These are phyloP conservation scores for Tokudaia tokunoshimensis DNA, from an alignment of 2,797 vertebrate genomes.

Conservation along the genomic window DNA sequence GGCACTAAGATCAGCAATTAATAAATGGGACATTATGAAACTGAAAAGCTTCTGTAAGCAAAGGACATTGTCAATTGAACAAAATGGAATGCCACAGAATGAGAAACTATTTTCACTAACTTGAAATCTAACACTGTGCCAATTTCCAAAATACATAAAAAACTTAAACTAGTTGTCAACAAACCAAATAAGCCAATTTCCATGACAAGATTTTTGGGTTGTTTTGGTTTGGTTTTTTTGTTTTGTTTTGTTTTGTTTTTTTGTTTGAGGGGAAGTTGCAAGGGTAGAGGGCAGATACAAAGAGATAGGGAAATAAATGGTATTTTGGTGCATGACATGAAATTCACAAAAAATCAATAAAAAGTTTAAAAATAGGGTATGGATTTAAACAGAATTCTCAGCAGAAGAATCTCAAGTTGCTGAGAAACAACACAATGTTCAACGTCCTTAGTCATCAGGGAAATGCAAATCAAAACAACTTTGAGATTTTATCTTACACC, in stretches of 20 bases:
- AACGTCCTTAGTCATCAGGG: not conserved
- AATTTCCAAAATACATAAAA: not conserved
- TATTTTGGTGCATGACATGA: not conserved
- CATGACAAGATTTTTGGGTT: not conserved
- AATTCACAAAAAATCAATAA: not conserved
- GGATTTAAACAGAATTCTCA: not conserved
- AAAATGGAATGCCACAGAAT: not conserved
- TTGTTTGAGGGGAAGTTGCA: not conserved
- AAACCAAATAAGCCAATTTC: not conserved
- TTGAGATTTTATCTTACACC: not conserved
- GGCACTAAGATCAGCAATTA: not conserved
- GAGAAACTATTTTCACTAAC: not conserved
- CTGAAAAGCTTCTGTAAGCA: not conserved
- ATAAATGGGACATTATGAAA: not conserved
- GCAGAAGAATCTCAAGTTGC: not conserved
- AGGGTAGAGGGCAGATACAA: not conserved
- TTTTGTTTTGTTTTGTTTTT: not conserved
- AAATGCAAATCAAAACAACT: not conserved
- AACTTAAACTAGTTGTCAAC: not conserved
- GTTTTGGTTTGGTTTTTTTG: not conserved
- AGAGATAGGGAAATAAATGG: not conserved
- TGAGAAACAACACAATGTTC: not conserved
- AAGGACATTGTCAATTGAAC: not conserved
- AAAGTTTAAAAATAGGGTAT: not conserved
- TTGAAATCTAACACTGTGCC: not conserved